Evolutionary conservation across 2,888 invertebrate species (phyloP).

Genomic region (Escarpia spicata): DNA sequence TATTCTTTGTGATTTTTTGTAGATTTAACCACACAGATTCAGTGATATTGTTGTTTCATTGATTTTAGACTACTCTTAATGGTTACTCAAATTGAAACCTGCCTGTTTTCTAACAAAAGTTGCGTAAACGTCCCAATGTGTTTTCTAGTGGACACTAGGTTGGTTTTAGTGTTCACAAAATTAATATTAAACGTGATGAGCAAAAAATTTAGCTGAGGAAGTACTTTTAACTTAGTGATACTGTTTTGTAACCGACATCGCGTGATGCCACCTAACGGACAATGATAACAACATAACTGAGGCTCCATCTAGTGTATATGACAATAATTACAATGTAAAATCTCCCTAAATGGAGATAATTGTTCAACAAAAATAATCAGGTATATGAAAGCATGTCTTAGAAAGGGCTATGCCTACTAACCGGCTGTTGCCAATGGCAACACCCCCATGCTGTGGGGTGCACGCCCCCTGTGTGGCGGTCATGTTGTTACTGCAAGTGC

Average conservation of each 20-base stretch:
- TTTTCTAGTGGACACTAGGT: too few relatives aligned
- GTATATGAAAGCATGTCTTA: not conserved
- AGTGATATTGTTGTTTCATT: not conserved
- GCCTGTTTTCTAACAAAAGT: not conserved
- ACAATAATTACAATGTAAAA: not conserved
- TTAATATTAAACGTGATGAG: too few relatives aligned
- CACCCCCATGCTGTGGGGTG: constrained; percentile 21
- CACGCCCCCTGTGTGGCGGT: constrained; percentile 3
- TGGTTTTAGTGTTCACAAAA: too few relatives aligned
- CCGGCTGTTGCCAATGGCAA: constrained; percentile 25
- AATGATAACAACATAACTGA: not conserved
- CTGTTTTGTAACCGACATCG: too few relatives aligned
- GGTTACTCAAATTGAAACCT: not conserved
- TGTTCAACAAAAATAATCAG: not conserved
- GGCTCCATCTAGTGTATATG: not conserved
- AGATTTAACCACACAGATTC: not conserved
- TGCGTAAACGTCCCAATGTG: too few relatives aligned
- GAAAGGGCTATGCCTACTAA: not conserved
- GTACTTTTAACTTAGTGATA: too few relatives aligned
- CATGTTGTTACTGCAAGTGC: constrained; percentile 18
- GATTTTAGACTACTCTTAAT: not conserved
- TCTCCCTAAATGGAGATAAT: not conserved
- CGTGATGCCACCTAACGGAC: too few relatives aligned
- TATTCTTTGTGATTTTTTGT: not conserved
- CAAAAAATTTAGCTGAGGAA: too few relatives aligned